Evolutionary conservation across 2,113 vertebrate species (phyloP).

Genomic region (Sphaerodactylus townsendi): DNA sequence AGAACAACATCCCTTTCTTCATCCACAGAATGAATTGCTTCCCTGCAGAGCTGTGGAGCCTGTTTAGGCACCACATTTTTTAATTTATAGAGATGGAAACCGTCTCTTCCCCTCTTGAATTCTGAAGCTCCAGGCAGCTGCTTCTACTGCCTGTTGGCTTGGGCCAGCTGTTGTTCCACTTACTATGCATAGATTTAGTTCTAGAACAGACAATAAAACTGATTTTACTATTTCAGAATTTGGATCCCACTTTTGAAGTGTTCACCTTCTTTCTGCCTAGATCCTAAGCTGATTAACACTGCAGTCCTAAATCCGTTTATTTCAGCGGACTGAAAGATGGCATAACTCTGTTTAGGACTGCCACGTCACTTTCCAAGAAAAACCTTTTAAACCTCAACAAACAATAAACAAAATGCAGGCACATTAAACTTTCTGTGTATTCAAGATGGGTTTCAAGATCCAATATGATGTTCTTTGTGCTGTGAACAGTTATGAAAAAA

Average conservation of each 20-base stretch:
- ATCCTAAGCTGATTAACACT: background rate
- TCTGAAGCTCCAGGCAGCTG: background rate
- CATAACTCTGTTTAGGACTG: too few relatives aligned
- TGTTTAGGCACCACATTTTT: too few relatives aligned
- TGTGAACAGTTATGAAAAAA: slow-evolving; percentile 63
- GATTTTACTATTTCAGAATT: background rate
- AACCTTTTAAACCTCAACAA: background rate
- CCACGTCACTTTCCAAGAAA: background rate
- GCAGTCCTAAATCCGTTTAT: too few relatives aligned
- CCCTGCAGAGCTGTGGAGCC: too few relatives aligned
- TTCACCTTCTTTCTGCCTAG: background rate
- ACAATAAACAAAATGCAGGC: background rate
- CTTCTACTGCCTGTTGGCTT: too few relatives aligned
- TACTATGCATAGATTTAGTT: background rate
- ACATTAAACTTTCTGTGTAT: slow-evolving; percentile 47
- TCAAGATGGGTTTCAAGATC: slow-evolving; percentile 44
- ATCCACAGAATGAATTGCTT: too few relatives aligned
- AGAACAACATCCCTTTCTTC: too few relatives aligned
- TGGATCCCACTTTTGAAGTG: background rate
- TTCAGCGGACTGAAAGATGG: too few relatives aligned
- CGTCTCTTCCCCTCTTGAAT: too few relatives aligned
- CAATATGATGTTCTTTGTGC: slow-evolving; percentile 46
- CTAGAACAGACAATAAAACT: too few relatives aligned
- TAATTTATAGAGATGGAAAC: too few relatives aligned
- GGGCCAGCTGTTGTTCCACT: background rate